phyloP scores from a whole-genome alignment of 37 sponge, comb jelly and placozoan species.

The Halisarca cf. caerulea region DNA sequence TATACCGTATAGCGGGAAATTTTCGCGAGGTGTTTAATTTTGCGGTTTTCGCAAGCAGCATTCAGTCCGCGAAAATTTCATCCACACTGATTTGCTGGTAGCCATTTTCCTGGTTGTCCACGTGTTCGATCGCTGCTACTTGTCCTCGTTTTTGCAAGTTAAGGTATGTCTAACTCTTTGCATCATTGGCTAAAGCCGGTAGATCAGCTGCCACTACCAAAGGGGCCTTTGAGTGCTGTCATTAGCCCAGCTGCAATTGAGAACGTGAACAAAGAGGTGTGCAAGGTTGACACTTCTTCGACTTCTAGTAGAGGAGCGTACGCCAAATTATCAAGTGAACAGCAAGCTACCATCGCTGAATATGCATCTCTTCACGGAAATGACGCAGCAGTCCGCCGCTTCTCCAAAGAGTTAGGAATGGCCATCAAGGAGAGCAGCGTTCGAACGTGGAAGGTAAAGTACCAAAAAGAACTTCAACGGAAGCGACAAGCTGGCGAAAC shows the following conservation, averaged over 20 bases:
- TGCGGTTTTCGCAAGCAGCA: neutral
- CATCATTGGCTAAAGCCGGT: neutral
- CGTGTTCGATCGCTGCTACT: no score
- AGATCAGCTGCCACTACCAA: neutral
- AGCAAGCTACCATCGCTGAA: neutral
- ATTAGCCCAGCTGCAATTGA: conserved; percentile 1
- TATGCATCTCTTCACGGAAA: conserved; percentile 12
- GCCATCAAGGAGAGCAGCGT: conserved; percentile 10
- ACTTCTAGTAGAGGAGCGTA: neutral
- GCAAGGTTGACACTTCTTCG: neutral
- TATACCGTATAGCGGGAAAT: neutral
- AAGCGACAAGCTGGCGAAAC: neutral
- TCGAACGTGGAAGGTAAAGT: conserved; percentile 1
- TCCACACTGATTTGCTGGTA: neutral
- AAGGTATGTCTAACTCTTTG: neutral
- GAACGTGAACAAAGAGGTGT: conserved; percentile 3
- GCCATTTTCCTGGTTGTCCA: neutral
- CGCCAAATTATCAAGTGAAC: neutral
- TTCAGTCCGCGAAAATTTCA: neutral
- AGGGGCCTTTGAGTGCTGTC: neutral
- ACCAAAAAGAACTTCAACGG: neutral
- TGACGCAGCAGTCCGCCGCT: neutral
- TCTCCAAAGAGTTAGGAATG: conserved; percentile 1
- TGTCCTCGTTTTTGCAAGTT: no score
- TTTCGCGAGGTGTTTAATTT: neutral